These are phyloP conservation scores for Intellagama lesueurii DNA, from an alignment of 2,797 vertebrate genomes.

Conservation along the genomic window DNA sequence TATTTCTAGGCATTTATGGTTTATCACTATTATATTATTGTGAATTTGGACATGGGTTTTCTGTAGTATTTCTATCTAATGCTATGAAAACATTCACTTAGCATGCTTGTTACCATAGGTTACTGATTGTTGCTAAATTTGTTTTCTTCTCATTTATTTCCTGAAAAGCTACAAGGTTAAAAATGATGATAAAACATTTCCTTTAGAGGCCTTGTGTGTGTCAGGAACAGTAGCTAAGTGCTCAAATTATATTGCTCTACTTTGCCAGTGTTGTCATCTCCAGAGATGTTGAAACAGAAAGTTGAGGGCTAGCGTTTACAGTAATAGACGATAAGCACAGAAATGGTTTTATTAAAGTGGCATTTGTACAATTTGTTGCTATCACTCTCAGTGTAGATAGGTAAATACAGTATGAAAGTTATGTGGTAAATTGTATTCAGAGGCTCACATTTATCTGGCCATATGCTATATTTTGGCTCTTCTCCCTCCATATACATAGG, in stretches of 20 bases:
- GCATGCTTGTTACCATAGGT: slow-evolving; percentile 22
- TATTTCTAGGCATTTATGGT: neutral
- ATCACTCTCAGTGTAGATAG: neutral
- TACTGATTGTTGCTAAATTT: slow-evolving; percentile 11
- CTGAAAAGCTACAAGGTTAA: slow-evolving; percentile 20
- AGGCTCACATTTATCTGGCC: neutral
- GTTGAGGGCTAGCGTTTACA: slow-evolving; percentile 1
- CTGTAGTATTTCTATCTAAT: slow-evolving; percentile 23
- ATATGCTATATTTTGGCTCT: neutral
- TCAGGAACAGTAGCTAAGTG: neutral
- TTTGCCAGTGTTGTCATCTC: slow-evolving; percentile 23
- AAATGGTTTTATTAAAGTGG: neutral
- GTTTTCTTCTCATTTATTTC: slow-evolving; percentile 25
- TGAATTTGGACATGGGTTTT: slow-evolving; percentile 5
- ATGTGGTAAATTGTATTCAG: accelerated
- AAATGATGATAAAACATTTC: slow-evolving; percentile 30
- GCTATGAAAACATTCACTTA: neutral
- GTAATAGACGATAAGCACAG: neutral
- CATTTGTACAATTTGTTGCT: slow-evolving; percentile 16
- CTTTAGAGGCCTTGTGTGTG: slow-evolving; percentile 8
- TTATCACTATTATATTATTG: slow-evolving; percentile 33
- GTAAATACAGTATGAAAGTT: slow-evolving; percentile 7
- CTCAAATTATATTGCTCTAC: slow-evolving; percentile 34
- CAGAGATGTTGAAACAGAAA: slow-evolving; percentile 32
- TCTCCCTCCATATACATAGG: neutral